Evolutionary conservation across 2,113 vertebrate species (phyloP), one percentile per base, ranked within the genome.

Genomic region (Chloebia gouldiae): DNA sequence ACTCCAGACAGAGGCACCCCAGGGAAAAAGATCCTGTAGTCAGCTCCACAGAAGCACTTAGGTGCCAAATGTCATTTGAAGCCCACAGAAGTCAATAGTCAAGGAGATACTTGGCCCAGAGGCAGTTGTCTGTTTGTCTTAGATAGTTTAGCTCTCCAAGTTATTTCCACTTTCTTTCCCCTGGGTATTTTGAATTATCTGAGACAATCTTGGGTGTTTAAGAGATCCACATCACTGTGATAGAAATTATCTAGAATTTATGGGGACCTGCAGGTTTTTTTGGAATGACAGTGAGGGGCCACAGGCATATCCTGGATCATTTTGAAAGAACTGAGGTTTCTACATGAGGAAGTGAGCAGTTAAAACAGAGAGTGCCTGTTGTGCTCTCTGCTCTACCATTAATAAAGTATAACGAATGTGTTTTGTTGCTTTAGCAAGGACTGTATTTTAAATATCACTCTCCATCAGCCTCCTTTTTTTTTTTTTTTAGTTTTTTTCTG

Each of bases 381-480:
- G 66, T 83, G 11, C 18, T 91, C 22, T 66, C 63, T 45, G 53
- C 37, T 70, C 35, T 70, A 10, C 22, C 18, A 28, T 57, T 86
- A 76, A 51, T 57, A 24, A 94, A 84, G 19, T 63, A n/a, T 7
- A n/a, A n/a, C 13, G 10, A 37, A 0, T 70, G 11, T 31, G 12
- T 53, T 76, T 27, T 80, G 6, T 49, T 88, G 30, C 24, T 77
- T 57, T 49, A 85, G 33, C 11, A 64, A 69, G 15, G 30, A 44
- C 56, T 31, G 3, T 75, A 27, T 84, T 92, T 85, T 45, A 90
- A 66, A 71, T n/a, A 50, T 35, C 7, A 23, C 9, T 75, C 10
- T 59, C 3, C 7, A 10, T 13, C 27, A 68, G 9, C 5, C 2
- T 53, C 1, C 1, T 23, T 13, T 22, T 23, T 19, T 5, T 1